These are phyloP conservation scores for Acrocera orbiculus DNA, from an alignment of 2,888 invertebrate genomes.

Conservation along the genomic window DNA sequence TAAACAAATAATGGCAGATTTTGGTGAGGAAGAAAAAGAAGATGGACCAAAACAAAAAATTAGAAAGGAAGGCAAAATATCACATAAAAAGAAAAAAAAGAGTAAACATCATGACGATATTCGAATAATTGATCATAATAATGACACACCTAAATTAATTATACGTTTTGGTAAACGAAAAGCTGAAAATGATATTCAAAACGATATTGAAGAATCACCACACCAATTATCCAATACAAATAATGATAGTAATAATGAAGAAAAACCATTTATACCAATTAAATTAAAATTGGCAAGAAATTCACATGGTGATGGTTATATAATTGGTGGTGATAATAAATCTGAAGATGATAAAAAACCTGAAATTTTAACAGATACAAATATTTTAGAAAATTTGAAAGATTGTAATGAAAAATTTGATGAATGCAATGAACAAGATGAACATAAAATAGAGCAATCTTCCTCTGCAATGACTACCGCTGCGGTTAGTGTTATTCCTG, in stretches of 20 bases:
- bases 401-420: too few relatives aligned
- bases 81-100: constrained; percentile 34
- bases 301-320: constrained; percentile 51
- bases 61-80: constrained; percentile 27
- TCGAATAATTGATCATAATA: constrained; percentile 33
- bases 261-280: constrained; percentile 58
- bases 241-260: constrained; percentile 29
- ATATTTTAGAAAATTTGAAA: too few relatives aligned
- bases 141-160: constrained; percentile 54
- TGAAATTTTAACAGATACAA: too few relatives aligned
- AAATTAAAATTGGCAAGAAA: constrained; percentile 69
- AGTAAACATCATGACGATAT: constrained; percentile 38
- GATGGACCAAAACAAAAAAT: too few relatives aligned
- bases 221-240: constrained; percentile 29
- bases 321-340: constrained; percentile 21
- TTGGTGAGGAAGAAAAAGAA: constrained; percentile 46
- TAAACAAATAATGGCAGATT: constrained; percentile 67
- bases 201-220: constrained; percentile 9
- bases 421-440: constrained; percentile 1
- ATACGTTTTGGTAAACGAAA: constrained; percentile 42
- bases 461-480: constrained; percentile 13
- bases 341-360: not conserved
- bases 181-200: constrained; percentile 19
- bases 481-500: constrained; percentile 12
- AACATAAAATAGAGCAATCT: constrained; percentile 10